phyloP scores from a whole-genome alignment of 2,888 invertebrate species.

The Amaurobius ferox region DNA sequence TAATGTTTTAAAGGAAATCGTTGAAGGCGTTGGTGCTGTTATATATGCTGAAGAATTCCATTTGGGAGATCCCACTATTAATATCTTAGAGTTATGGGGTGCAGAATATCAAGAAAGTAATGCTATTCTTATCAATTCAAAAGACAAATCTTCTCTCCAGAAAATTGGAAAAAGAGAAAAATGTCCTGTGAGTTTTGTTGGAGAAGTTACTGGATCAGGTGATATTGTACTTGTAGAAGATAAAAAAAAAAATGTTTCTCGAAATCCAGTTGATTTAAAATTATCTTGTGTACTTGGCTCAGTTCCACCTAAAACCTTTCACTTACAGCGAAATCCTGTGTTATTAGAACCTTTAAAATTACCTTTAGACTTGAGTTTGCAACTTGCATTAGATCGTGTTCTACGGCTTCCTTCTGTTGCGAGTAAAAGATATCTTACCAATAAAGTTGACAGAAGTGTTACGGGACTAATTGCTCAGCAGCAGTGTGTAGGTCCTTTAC shows the following conservation, averaged over 20 bases:
- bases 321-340: slow-evolving; percentile 80
- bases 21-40: slow-evolving; percentile 94
- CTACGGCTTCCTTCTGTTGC: slow-evolving; percentile 91
- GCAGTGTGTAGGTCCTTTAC: slow-evolving; percentile 97
- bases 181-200: slow-evolving; percentile 95
- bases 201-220: slow-evolving; percentile 91
- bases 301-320: slow-evolving; percentile 88
- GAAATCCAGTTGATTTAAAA: slow-evolving; percentile 90
- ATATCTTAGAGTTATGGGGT: slow-evolving; percentile 96
- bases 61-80: slow-evolving; percentile 95
- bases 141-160: slow-evolving; percentile 82
- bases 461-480: slow-evolving; percentile 94
- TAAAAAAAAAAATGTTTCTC: slow-evolving; percentile 71
- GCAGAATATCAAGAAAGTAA: slow-evolving; percentile 98
- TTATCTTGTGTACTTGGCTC: slow-evolving; percentile 91
- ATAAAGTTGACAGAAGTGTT: slow-evolving; percentile 82
- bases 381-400: slow-evolving; percentile 86
- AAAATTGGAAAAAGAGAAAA: slow-evolving; percentile 90
- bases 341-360: slow-evolving; percentile 80
- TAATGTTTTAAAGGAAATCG: slow-evolving; percentile 97
- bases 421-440: slow-evolving; percentile 96
- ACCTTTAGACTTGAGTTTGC: slow-evolving; percentile 82
- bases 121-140: slow-evolving; percentile 87
- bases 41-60: slow-evolving; percentile 91
- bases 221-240: slow-evolving; percentile 79